phyloP scores from a whole-genome alignment of 1,140 invertebrate species.

The Drosophila repleta region DNA sequence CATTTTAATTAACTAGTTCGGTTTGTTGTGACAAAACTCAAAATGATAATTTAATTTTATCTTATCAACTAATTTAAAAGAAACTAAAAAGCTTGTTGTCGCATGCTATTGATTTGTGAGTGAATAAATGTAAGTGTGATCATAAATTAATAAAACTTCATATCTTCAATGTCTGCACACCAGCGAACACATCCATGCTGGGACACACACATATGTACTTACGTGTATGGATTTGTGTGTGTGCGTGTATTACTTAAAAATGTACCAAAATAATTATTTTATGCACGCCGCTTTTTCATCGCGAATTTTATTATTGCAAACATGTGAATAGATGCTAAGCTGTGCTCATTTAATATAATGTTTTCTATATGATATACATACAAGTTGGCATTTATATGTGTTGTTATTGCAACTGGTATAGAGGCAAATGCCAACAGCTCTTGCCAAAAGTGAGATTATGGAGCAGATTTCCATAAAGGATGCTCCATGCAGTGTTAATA shows the following conservation, averaged over 20 bases:
- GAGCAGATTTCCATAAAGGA: not conserved
- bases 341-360: not conserved
- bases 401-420: no score
- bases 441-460: not conserved
- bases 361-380: no score
- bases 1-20: constrained; percentile 16
- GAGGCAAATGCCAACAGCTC: no score
- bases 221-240: not conserved
- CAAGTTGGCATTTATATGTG: no score
- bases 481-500: not conserved
- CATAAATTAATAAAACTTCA: not conserved
- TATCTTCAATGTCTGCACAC: not conserved
- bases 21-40: constrained; percentile 37
- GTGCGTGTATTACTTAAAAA: constrained; percentile 1
- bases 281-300: not conserved
- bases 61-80: constrained; percentile 35
- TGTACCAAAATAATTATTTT: constrained; percentile 3
- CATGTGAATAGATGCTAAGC: not conserved
- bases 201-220: not conserved
- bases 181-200: not conserved
- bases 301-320: not conserved
- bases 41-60: constrained; percentile 51
- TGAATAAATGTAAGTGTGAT: constrained; percentile 33
- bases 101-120: constrained; percentile 2
- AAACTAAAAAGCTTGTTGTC: constrained; percentile 17